phyloP scores from a whole-genome alignment of 1,140 invertebrate genomes.

The Hesperophylax magnus region DNA sequence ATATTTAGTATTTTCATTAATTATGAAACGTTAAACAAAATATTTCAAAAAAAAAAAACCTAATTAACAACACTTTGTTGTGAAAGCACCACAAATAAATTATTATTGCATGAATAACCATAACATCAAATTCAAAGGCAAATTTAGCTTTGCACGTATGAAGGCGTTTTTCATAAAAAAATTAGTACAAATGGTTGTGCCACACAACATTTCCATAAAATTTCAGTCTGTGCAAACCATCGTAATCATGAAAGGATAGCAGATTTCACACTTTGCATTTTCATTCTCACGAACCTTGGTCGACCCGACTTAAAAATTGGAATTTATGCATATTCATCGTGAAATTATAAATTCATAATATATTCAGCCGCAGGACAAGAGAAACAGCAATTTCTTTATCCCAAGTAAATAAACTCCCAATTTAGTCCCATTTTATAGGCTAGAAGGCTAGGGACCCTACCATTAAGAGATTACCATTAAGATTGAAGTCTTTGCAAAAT shows the following conservation, averaged over 20 bases:
- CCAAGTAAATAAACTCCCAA: conserved; percentile 4
- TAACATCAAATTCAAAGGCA: no score
- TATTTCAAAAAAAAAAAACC: no score
- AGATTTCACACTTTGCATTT: conserved; percentile 16
- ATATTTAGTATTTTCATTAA: no score
- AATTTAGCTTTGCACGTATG: no score
- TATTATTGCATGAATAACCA: no score
- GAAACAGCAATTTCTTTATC: not conserved
- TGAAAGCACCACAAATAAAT: no score
- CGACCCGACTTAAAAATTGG: conserved; percentile 21
- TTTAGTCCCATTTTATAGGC: conserved; percentile 11
- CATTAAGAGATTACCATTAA: conserved; percentile 32
- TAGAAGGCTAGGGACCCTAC: not conserved
- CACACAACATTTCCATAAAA: not conserved
- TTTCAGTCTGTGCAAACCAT: not conserved
- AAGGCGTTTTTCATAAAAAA: no score
- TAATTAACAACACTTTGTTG: no score
- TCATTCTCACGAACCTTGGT: conserved; percentile 3
- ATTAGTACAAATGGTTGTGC: not conserved
- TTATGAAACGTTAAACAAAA: no score
- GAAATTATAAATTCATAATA: not conserved
- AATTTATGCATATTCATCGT: conserved; percentile 21
- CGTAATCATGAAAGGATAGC: not conserved
- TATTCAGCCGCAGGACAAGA: not conserved
- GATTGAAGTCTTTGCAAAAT: conserved; percentile 23